Percentiles rank a stretch among this genome's conserved stretches.
phyloP scores from a whole-genome alignment of 2,113 vertebrate genomes.

The Opisthocomus hoazin region DNA sequence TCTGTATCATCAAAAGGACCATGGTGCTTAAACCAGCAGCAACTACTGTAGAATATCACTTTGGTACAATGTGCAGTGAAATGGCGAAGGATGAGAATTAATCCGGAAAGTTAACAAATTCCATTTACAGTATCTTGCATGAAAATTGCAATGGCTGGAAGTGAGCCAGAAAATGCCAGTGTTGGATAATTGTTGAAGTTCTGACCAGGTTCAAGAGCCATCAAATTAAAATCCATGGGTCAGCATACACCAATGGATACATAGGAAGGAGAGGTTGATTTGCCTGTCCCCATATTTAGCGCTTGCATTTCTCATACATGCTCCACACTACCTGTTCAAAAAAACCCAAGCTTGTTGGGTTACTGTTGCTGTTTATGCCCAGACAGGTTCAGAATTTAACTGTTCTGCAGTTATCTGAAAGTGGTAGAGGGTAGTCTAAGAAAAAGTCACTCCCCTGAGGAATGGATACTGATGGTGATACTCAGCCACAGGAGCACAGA shows the following conservation, averaged over 20 bases:
- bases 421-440: not conserved
- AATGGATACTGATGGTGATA: not conserved
- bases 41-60: not conserved
- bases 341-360: accelerated
- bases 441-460: not conserved
- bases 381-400: not conserved
- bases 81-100: not conserved
- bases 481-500: not conserved
- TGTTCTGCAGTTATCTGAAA: not conserved
- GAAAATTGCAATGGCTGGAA: not conserved
- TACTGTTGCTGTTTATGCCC: not conserved
- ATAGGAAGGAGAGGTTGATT: not conserved
- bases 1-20: not conserved
- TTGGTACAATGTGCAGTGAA: not conserved
- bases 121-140: not conserved
- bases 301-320: not conserved
- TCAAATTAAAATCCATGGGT: not conserved
- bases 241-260: accelerated
- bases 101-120: not conserved
- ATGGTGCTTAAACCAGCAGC: not conserved
- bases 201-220: not conserved
- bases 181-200: not conserved
- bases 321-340: not conserved
- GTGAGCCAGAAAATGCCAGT: not conserved
- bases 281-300: not conserved